Conservation (phyloP, 2,888 invertebrate species). For the Drosophila monieri region DNA sequence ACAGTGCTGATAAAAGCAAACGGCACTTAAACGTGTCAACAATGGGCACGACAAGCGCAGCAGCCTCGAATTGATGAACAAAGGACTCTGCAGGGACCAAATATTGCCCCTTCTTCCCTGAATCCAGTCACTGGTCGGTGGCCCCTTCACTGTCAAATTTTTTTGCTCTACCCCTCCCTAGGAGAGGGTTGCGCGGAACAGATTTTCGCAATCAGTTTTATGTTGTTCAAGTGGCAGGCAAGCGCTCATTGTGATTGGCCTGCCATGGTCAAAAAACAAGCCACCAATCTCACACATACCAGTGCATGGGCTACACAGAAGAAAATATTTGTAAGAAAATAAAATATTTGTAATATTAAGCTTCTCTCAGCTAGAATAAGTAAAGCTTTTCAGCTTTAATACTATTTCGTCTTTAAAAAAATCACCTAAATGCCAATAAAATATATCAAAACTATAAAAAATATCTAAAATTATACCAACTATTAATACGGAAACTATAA, state of each 20-base stretch:
- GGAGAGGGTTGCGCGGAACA: constrained; percentile 56
- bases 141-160: constrained; percentile 21
- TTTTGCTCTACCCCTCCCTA: constrained; percentile 1
- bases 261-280: constrained; percentile 25
- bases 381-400: too few relatives aligned
- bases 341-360: too few relatives aligned
- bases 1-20: constrained; percentile 72
- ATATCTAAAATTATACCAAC: too few relatives aligned
- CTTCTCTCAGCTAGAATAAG: too few relatives aligned
- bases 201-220: constrained; percentile 79
- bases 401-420: too few relatives aligned
- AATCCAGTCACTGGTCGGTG: background rate
- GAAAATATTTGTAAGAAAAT: background rate
- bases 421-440: too few relatives aligned
- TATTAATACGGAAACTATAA: too few relatives aligned
- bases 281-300: constrained; percentile 13
- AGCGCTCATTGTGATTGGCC: constrained; percentile 71
- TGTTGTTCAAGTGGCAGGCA: constrained; percentile 71
- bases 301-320: constrained; percentile 9
- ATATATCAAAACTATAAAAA: too few relatives aligned
- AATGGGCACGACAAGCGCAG: constrained; percentile 73
- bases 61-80: constrained; percentile 68
- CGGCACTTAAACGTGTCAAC: constrained; percentile 79
- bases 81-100: constrained; percentile 43
- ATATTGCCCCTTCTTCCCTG: constrained; percentile 2